Evolutionary conservation across 2,888 invertebrate species (phyloP).

Genomic region (Lordiphosa andalusiaca): DNA sequence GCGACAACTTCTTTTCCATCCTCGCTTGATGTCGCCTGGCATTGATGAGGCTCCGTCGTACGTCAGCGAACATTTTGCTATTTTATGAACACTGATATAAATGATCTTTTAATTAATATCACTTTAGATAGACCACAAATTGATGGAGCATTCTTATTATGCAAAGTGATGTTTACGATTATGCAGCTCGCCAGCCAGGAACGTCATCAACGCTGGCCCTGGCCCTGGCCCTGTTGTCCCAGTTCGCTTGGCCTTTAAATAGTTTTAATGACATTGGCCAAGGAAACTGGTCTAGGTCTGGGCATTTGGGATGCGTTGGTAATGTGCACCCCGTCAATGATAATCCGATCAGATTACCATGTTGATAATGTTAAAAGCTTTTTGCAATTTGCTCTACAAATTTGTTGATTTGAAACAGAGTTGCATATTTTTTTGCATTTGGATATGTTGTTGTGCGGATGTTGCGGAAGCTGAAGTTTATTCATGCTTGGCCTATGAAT

Average conservation of each 20-base stretch:
- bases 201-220: constrained; percentile 31
- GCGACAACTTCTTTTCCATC: constrained; percentile 61
- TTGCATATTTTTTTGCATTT: constrained; percentile 11
- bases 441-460: too few species aligned
- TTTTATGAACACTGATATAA: constrained; percentile 75
- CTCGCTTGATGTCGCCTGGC: constrained; percentile 43
- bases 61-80: constrained; percentile 70
- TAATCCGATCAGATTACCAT: constrained; percentile 72
- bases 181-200: constrained; percentile 41
- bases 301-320: constrained; percentile 30
- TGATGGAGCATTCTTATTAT: constrained; percentile 78
- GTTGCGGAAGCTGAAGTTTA: too few species aligned
- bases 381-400: constrained; percentile 71
- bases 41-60: constrained; percentile 68
- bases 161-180: constrained; percentile 77
- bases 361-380: constrained; percentile 70
- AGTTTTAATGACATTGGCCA: constrained; percentile 65
- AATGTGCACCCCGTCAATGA: constrained; percentile 63
- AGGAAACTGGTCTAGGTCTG: constrained; percentile 28
- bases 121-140: constrained; percentile 72
- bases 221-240: constrained; percentile 13
- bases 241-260: constrained; percentile 56
- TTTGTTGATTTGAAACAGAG: constrained; percentile 43
- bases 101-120: constrained; percentile 77
- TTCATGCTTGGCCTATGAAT: too few species aligned